Conservation (phyloP, 2,797 vertebrate species). For the Vireo griseus region DNA sequence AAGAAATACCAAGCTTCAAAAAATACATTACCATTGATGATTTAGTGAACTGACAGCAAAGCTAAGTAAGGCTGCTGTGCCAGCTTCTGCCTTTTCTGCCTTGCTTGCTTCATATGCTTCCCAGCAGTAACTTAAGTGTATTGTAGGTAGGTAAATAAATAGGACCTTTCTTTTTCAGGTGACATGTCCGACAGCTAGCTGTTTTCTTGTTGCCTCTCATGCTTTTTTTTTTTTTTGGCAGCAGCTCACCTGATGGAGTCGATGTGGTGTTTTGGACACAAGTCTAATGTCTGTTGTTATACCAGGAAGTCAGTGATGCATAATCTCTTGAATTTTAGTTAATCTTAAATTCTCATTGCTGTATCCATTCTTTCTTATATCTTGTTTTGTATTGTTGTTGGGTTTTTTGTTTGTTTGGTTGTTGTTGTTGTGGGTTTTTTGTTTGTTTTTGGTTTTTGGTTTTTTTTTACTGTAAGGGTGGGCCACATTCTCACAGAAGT, state of each 20-base stretch:
- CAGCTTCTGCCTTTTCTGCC: background rate
- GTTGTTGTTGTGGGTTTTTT: background rate
- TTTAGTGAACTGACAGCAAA: background rate
- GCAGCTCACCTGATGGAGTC: background rate
- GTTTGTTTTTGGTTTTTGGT: background rate
- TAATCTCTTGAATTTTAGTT: background rate
- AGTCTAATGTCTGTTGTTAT: background rate
- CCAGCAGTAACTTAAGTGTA: background rate
- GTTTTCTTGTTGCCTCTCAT: background rate
- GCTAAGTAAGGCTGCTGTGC: background rate
- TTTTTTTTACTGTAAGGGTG: background rate
- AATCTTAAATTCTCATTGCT: background rate
- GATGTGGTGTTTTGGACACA: background rate
- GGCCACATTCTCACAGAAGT: background rate
- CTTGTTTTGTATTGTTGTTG: background rate
- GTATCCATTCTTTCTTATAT: background rate
- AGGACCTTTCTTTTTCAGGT: background rate
- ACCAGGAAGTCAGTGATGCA: background rate
- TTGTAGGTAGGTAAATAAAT: background rate
- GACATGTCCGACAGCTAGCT: background rate
- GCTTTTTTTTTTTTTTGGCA: background rate
- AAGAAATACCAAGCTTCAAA: background rate
- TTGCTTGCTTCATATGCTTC: background rate
- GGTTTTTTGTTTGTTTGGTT: background rate
- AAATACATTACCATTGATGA: background rate